These are phyloP conservation scores for Mallotus villosus DNA, from an alignment of 2,797 vertebrate genomes.

Conservation along the genomic window DNA sequence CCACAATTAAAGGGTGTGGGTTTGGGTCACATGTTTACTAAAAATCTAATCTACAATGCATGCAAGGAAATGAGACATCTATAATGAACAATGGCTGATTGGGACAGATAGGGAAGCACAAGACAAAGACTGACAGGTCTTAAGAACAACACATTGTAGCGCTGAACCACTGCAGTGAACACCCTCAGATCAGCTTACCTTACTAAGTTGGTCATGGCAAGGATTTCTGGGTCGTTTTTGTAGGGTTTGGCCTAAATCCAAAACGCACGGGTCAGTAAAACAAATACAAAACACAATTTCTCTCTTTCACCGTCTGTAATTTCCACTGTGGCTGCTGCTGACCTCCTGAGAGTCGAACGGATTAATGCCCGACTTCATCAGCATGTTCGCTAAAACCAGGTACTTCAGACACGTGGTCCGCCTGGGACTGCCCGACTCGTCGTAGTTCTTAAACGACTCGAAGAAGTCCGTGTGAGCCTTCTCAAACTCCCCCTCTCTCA, in stretches of 20 bases:
- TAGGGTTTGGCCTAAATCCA: slow-evolving; percentile 92
- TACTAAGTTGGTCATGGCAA: slow-evolving; percentile 99
- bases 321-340: slow-evolving; percentile 24
- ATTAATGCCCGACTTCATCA: slow-evolving; percentile 99
- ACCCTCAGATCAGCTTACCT: slow-evolving; percentile 81
- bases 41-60: slow-evolving; percentile 29
- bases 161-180: not conserved
- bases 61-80: slow-evolving; percentile 5
- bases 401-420: slow-evolving; percentile 99
- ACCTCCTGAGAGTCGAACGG: slow-evolving; percentile 99
- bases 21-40: slow-evolving; percentile 44
- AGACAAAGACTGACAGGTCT: not conserved
- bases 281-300: slow-evolving; percentile 9
- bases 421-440: slow-evolving; percentile 97
- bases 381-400: slow-evolving; percentile 98
- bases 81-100: slow-evolving; percentile 12
- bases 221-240: slow-evolving; percentile 99
- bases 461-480: slow-evolving; percentile 99
- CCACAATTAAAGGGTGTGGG: slow-evolving; percentile 11
- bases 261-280: slow-evolving; percentile 1
- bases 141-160: not conserved
- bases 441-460: slow-evolving; percentile 99
- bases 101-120: slow-evolving; percentile 5
- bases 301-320: not conserved
- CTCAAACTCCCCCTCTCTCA: slow-evolving; percentile 99